Evolutionary conservation across 2,888 invertebrate genomes (phyloP).

Genomic region (Aplocera efformata): DNA sequence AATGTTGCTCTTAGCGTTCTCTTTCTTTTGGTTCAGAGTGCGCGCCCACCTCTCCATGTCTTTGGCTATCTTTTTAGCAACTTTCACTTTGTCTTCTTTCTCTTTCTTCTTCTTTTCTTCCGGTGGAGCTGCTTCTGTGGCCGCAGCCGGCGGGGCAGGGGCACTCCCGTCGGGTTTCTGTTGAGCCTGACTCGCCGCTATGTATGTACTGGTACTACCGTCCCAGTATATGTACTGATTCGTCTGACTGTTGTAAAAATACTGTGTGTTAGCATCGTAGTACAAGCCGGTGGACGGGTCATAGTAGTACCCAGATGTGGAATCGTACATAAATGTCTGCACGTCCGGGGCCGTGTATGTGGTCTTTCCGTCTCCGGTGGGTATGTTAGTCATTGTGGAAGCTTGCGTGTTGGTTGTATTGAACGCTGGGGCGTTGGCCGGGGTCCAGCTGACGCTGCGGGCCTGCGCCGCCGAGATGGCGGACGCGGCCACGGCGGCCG

Average conservation of each 20-base stretch:
- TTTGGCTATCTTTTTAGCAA: slow-evolving; percentile 98
- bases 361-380: slow-evolving; percentile 84
- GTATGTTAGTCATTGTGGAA: slow-evolving; percentile 64
- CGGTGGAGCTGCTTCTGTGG: slow-evolving; percentile 53
- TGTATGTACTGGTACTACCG: slow-evolving; percentile 83
- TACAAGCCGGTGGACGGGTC: slow-evolving; percentile 96
- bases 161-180: slow-evolving; percentile 60
- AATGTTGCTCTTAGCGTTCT: slow-evolving; percentile 75
- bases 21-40: slow-evolving; percentile 97
- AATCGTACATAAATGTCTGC: slow-evolving; percentile 95
- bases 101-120: slow-evolving; percentile 85
- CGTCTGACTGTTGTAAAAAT: slow-evolving; percentile 96
- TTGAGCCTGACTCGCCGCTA: slow-evolving; percentile 67
- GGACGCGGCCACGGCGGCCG: slow-evolving; percentile 93
- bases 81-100: slow-evolving; percentile 96
- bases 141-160: slow-evolving; percentile 39
- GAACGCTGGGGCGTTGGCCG: slow-evolving; percentile 73
- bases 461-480: slow-evolving; percentile 84
- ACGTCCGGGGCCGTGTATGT: slow-evolving; percentile 91
- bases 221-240: slow-evolving; percentile 98
- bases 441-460: slow-evolving; percentile 73
- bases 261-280: slow-evolving; percentile 97
- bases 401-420: slow-evolving; percentile 63
- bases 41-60: slow-evolving; percentile 95
- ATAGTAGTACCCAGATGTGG: slow-evolving; percentile 97